Percentiles rank a stretch among this genome's conserved stretches.
These are phyloP conservation scores for Diachrysia chrysitis DNA, from an alignment of 2,888 invertebrate genomes.

Conservation along the genomic window DNA sequence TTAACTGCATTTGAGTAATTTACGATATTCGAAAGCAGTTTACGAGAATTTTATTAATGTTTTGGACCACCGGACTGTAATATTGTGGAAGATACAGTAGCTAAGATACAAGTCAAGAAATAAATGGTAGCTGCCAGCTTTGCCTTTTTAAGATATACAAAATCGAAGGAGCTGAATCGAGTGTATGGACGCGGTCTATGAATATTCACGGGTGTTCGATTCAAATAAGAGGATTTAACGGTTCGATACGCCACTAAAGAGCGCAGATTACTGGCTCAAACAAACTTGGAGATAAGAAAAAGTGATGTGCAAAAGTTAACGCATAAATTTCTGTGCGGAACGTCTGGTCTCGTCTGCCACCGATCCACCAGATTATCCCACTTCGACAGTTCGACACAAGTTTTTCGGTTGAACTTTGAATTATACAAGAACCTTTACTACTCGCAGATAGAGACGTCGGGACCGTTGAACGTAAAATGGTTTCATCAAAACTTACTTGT, in stretches of 20 bases:
- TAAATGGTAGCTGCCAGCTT: constrained; percentile 32
- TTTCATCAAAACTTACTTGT: constrained; percentile 57
- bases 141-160: constrained; percentile 42
- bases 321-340: constrained; percentile 82
- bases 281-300: constrained; percentile 82
- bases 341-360: constrained; percentile 81
- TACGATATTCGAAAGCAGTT: constrained; percentile 32
- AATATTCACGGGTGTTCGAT: constrained; percentile 53
- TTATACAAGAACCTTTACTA: constrained; percentile 71
- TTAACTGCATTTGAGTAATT: constrained; percentile 28
- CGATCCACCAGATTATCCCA: constrained; percentile 81
- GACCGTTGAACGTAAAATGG: constrained; percentile 54
- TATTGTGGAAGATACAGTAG: constrained; percentile 26
- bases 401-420: constrained; percentile 72
- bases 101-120: constrained; percentile 31
- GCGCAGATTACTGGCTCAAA: constrained; percentile 71
- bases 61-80: constrained; percentile 23
- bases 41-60: constrained; percentile 22
- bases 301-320: constrained; percentile 84
- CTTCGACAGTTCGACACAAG: constrained; percentile 80
- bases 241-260: constrained; percentile 59
- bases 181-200: constrained; percentile 40
- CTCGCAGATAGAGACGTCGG: constrained; percentile 52
- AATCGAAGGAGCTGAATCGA: constrained; percentile 37
- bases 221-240: constrained; percentile 57